Percentiles rank a stretch among this genome's conserved stretches.
Conservation (phyloP, 1,140 invertebrate species). For the Trachymyrmex cornetzi region DNA sequence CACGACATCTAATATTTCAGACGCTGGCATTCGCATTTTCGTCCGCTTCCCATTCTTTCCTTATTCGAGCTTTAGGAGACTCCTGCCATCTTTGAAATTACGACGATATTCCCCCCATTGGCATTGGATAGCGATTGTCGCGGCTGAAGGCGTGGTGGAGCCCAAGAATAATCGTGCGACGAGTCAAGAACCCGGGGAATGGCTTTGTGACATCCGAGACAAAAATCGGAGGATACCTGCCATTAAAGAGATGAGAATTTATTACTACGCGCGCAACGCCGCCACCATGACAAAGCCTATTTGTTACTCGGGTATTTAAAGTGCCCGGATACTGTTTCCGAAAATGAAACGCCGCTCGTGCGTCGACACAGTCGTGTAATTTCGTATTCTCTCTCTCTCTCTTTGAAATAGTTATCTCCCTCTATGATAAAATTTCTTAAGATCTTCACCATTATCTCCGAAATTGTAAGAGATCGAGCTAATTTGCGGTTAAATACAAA, state of each 20-base stretch:
- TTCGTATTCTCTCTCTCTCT: not conserved
- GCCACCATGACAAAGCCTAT: constrained; percentile 45
- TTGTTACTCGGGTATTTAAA: constrained; percentile 59
- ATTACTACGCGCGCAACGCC: constrained; percentile 44
- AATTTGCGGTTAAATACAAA: constrained; percentile 3
- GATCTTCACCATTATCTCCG: not conserved
- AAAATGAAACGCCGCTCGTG: constrained; percentile 45
- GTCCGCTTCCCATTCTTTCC: constrained; percentile 27
- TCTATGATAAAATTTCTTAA: constrained; percentile 11
- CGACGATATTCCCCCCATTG: constrained; percentile 25
- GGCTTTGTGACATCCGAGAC: constrained; percentile 66
- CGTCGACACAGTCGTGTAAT: constrained; percentile 16
- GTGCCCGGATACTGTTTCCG: constrained; percentile 38
- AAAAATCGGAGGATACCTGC: constrained; percentile 66
- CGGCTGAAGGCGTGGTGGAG: constrained; percentile 39
- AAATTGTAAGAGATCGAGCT: constrained; percentile 12
- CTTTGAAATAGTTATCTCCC: not conserved
- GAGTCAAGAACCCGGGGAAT: constrained; percentile 14
- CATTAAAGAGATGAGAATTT: constrained; percentile 73
- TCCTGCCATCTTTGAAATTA: constrained; percentile 53
- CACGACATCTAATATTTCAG: constrained; percentile 54
- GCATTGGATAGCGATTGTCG: constrained; percentile 59
- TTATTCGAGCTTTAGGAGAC: not conserved
- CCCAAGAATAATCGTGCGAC: constrained; percentile 58
- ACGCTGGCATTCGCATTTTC: constrained; percentile 21